These are phyloP conservation scores for Petrolisthes manimaculis DNA, from an alignment of 2,888 invertebrate species.

Conservation along the genomic window DNA sequence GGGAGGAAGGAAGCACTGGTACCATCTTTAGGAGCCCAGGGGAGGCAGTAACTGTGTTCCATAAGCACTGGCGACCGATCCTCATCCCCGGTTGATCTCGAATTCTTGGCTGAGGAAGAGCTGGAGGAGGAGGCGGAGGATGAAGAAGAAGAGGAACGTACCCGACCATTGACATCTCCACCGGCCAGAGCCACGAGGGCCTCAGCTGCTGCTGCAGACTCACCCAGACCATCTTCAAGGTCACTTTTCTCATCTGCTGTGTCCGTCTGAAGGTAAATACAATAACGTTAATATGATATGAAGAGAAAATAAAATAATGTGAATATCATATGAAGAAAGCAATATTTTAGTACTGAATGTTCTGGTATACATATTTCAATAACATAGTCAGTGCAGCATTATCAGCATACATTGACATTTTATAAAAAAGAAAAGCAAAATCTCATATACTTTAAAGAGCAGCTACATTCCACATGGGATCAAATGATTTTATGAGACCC, in stretches of 20 bases:
- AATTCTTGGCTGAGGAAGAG: constrained; percentile 27
- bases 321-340: too few relatives aligned
- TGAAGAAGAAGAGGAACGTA: constrained; percentile 50
- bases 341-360: too few relatives aligned
- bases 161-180: constrained; percentile 50
- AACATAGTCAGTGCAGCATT: not conserved
- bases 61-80: constrained; percentile 56
- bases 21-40: constrained; percentile 58
- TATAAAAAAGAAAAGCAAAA: too few relatives aligned
- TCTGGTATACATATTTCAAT: too few relatives aligned
- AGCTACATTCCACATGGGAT: too few relatives aligned
- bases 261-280: constrained; percentile 44
- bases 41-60: constrained; percentile 64
- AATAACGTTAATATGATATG: too few relatives aligned
- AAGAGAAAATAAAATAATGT: too few relatives aligned
- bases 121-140: constrained; percentile 41
- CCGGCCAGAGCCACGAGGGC: constrained; percentile 43
- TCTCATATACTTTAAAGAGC: too few relatives aligned
- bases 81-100: constrained; percentile 44
- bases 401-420: too few relatives aligned
- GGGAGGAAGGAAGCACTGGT: constrained; percentile 33
- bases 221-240: constrained; percentile 48
- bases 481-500: too few relatives aligned
- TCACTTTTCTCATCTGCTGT: constrained; percentile 63
- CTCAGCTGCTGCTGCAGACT: constrained; percentile 51